Base-by-base conservation (phyloP, 1,140 invertebrate genomes). In the Paracyclopina nana region DNA sequence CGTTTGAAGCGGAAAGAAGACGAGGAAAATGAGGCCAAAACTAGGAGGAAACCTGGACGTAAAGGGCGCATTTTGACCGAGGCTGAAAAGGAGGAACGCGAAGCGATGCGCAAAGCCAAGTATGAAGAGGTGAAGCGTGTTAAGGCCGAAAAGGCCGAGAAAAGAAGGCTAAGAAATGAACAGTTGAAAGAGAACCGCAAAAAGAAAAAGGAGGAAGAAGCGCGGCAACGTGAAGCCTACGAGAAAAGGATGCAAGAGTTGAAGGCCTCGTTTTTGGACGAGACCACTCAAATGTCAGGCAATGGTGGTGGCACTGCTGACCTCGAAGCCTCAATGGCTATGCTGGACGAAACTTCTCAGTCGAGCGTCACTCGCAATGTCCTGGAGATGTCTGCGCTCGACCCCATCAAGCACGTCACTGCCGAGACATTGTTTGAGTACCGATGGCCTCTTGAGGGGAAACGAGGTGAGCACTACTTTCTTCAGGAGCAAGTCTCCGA, bases 401-500 rank as follows among this genome's bases (percentile, higher is more conserved):
- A 46, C 12, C 38, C 22, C 12, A 45, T 52, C 30, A 18, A 20
- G 12, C 31, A 45, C 22, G 50, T 83, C 59, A 80, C 76, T 9
- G 81, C 82, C 11, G 78, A 84, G 46, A 82, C 82, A 61, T 75
- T 96, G 16, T 83, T 84, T 55, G 88, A 95, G 63, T 95, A 96
- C 61, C 80, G 81, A 57, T 95, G 88, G 88, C 84, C 86, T 5
- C 72, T 75, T 29, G 75, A 78, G 55, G 72, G 74, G 22, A 55
- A 55, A 20, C 54, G 49, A 6, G 58, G 48, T n/a, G 59, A 60
- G 34, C 65, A 61, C 66, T 57, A 60, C 67, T 68, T 90, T 74
- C 72, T 91, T 40, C 86, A 90, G 60, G 86, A 91, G 66, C 84
- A 92, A 67, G 78, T 95, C 41, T 82, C 83, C 0, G 80, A 88